Percentiles rank a stretch among this genome's conserved stretches.
These are phyloP conservation scores for Cenopis cana DNA, from an alignment of 2,888 invertebrate genomes.

Conservation along the genomic window DNA sequence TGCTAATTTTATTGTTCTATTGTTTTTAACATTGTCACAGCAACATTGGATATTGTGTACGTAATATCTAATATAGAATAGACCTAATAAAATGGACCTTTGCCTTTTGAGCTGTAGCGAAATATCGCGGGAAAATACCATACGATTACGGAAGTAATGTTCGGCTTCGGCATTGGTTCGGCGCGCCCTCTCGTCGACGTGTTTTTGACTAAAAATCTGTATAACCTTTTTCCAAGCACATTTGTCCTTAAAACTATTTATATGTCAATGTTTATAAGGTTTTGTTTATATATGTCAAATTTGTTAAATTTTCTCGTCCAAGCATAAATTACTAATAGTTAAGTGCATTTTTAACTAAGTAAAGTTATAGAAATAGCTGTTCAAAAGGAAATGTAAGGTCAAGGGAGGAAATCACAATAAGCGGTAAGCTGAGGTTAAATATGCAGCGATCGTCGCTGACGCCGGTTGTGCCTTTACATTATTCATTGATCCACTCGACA, in stretches of 20 bases:
- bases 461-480: constrained; percentile 69
- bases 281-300: constrained; percentile 15
- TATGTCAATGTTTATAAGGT: constrained; percentile 12
- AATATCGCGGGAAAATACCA: background rate
- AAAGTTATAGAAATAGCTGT: constrained; percentile 22
- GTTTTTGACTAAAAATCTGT: background rate
- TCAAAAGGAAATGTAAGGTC: constrained; percentile 55
- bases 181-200: background rate
- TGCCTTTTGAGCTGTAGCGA: background rate
- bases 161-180: too few relatives aligned
- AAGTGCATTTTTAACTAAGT: constrained; percentile 26
- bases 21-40: too few relatives aligned
- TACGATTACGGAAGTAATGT: too few relatives aligned
- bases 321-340: constrained; percentile 7
- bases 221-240: constrained; percentile 1
- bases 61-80: too few relatives aligned
- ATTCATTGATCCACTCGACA: constrained; percentile 67
- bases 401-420: constrained; percentile 62
- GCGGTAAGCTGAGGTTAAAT: constrained; percentile 72
- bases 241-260: background rate
- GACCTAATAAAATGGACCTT: background rate
- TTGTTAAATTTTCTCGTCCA: constrained; percentile 2
- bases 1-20: too few relatives aligned
- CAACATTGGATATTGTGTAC: too few relatives aligned
- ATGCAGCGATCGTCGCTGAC: constrained; percentile 63